Base-by-base conservation (phyloP, 2,888 invertebrate species). In the Apotomis capreana region DNA sequence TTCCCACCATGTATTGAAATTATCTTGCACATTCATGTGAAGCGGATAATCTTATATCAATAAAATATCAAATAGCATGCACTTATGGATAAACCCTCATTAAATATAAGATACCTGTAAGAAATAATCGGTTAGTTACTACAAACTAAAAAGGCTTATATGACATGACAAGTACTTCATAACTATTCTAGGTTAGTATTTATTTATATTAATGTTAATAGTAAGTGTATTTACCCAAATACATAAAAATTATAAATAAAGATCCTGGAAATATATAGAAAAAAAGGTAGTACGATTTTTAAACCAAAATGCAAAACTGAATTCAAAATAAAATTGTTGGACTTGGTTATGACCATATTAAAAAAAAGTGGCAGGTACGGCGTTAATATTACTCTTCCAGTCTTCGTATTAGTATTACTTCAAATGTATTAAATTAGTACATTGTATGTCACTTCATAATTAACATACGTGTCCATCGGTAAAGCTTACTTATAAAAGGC, bases 1-100 rank as follows among this genome's bases (percentile, higher is more conserved):
- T 0, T 36, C 49, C 49, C 61, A 44, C 12, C 15, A 8, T 15
- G 6, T n/a, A 12, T n/a, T 36, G 26, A 49, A 49, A 61, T 40
- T 46, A 60, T 46, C 15, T 61, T 61, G 49, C 49, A 61, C 61
- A 49, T 61, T 60, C 60, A 46, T 44, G 44, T 49, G 6, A 61
- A 61, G 61, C 61, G 8, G 26, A 61, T 61, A 36, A 49, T 49
- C 49, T 49, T 26, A 61, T 61, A 26, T 49, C 46, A 61, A 36
- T 10, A 37, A 9, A 61, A 36, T n/a, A 61, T 3, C 61, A 13
- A 61, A 36, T n/a, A 61, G 0, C 61, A 61, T 61, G 61, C 61
- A 61, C 49, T 61, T 49, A 49, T 36, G 8, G 61, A 49, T 61
- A 49, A 26, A 36, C 61, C 61, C 49, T 49, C 36, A 12, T 61